These are phyloP conservation scores for Ammodramus savannarum DNA, from an alignment of 2,113 vertebrate species.

Conservation along the genomic window DNA sequence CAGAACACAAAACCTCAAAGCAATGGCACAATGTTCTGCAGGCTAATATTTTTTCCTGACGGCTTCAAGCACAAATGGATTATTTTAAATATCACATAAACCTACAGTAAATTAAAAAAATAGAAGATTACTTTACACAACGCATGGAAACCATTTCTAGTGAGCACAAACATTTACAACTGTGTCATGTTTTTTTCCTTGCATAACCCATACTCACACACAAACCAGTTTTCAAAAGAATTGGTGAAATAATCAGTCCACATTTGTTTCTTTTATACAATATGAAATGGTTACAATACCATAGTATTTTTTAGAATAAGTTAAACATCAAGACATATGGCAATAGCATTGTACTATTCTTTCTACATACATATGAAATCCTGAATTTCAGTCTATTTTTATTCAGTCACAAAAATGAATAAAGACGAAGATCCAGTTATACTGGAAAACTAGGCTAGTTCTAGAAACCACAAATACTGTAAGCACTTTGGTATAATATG, in stretches of 20 bases:
- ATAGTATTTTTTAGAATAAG: slow-evolving; percentile 71
- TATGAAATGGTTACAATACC: slow-evolving; percentile 45
- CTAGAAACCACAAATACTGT: slow-evolving; percentile 61
- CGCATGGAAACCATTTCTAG: slow-evolving; percentile 35
- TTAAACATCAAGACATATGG: slow-evolving; percentile 73
- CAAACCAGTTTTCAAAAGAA: slow-evolving; percentile 52
- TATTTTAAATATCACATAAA: slow-evolving; percentile 57
- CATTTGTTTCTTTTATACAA: slow-evolving; percentile 41
- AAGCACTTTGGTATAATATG: slow-evolving; percentile 42
- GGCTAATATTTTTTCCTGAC: slow-evolving; percentile 3
- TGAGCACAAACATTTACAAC: slow-evolving; percentile 55
- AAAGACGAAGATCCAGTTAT: slow-evolving; percentile 49
- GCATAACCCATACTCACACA: slow-evolving; percentile 32
- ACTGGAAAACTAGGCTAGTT: slow-evolving; percentile 34
- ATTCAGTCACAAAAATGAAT: slow-evolving; percentile 52
- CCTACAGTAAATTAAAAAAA: slow-evolving; percentile 59
- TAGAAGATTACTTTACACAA: slow-evolving; percentile 51
- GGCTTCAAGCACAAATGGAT: slow-evolving; percentile 14
- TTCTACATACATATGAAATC: slow-evolving; percentile 54
- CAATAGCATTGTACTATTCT: slow-evolving; percentile 50
- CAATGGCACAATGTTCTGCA: neutral
- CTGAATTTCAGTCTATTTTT: slow-evolving; percentile 41
- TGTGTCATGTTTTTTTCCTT: slow-evolving; percentile 30
- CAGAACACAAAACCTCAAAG: neutral
- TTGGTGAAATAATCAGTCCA: slow-evolving; percentile 52